Base-by-base conservation (phyloP, 2,888 invertebrate species). In the Noctua comes region DNA sequence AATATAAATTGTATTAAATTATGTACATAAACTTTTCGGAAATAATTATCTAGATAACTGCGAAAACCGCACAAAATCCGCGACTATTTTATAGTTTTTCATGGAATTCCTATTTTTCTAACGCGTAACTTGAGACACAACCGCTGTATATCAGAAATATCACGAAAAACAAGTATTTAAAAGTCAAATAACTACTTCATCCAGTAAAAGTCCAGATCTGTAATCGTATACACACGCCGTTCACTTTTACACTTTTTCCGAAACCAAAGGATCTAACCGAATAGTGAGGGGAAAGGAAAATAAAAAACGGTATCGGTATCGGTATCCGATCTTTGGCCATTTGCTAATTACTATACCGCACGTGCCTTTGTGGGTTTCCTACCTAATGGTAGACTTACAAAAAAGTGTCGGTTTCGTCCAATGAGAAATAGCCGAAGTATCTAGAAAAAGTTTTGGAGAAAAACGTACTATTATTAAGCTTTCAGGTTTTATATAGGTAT, bases 281-380 rank as follows among this genome's bases (percentile, higher is more conserved):
- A 92, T 89, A 90, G 89, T 89, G 80, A 83, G 79, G 84, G 79
- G 85, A 85, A 88, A 88, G 76, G 74, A 76, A 79, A 89, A 89
- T 3, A 81, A 80, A 86, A 83, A 75, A n/a, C n/a, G 51, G 77
- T 89, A 81, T 86, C 88, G 88, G 88, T 92, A 92, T 89, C 90
- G 87, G 86, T 70, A 70, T n/a, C 84, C 89, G 88, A 92, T 94
- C 94, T 94, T 94, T 87, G 87, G 91, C 96, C 94, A 96, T 96
- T 96, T 96, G 94, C 95, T 96, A 96, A 96, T 96, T 95, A 96
- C 95, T 89, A 91, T 83, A 89, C 92, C 91, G 73, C 88, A 82
- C 80, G 84, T 80, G 88, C 88, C 91, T 94, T 93, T 94, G 94
- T 94, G 92, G 93, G 82, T 82, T 73, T 71, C 70, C 81, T 87